Evolutionary conservation across 1,140 invertebrate species (phyloP).

Genomic region (Arion vulgaris): DNA sequence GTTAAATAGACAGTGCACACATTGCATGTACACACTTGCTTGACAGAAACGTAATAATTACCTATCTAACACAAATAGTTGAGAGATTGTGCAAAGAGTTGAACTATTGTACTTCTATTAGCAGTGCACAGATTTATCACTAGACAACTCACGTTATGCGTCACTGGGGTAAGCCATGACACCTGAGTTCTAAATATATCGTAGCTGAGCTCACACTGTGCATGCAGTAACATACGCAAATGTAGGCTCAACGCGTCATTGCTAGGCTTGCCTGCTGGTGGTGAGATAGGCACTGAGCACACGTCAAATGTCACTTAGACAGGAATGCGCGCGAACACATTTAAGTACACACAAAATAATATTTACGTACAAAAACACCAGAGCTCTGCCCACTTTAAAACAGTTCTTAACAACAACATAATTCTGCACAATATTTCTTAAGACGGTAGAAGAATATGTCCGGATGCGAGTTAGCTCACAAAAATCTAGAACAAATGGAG

Average conservation of each 20-base stretch:
- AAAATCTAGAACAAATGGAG: too few relatives aligned
- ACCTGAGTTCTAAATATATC: constrained; percentile 13
- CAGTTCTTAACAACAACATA: too few relatives aligned
- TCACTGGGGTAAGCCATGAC: background rate
- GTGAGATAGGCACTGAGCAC: background rate
- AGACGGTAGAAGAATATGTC: too few relatives aligned
- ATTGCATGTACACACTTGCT: background rate
- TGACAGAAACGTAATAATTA: background rate
- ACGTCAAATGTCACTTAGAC: background rate
- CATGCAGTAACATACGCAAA: background rate
- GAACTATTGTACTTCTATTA: background rate
- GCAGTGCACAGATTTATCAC: background rate
- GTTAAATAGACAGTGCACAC: too few relatives aligned
- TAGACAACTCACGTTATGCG: background rate
- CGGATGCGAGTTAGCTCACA: too few relatives aligned
- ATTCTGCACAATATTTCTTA: too few relatives aligned
- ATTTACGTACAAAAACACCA: too few relatives aligned
- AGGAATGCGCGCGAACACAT: background rate
- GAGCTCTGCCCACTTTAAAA: too few relatives aligned
- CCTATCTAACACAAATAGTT: background rate
- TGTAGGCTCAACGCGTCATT: background rate
- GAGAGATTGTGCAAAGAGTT: background rate
- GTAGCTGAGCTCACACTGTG: background rate
- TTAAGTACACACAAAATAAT: background rate
- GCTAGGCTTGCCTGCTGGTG: background rate